Conservation (phyloP, 2,888 invertebrate species). For the Nomada lathburiana region DNA sequence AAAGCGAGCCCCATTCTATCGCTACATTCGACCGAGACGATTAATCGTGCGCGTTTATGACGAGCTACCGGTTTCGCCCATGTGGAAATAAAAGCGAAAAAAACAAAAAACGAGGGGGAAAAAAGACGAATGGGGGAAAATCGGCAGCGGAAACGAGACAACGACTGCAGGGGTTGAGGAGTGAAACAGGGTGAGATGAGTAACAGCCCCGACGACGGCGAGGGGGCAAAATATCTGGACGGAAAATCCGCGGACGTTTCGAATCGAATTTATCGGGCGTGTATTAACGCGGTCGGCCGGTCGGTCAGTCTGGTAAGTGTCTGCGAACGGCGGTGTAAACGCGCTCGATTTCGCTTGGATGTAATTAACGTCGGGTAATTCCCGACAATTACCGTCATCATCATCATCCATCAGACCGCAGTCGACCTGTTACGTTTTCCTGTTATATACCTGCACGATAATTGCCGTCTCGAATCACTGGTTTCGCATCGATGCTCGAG, state of each 20-base stretch:
- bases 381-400: slow-evolving; percentile 74
- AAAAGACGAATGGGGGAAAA: slow-evolving; percentile 9
- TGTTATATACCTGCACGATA: slow-evolving; percentile 72
- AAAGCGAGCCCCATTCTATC: slow-evolving; percentile 31
- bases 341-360: slow-evolving; percentile 64
- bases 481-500: slow-evolving; percentile 52
- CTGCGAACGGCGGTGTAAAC: slow-evolving; percentile 66
- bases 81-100: slow-evolving; percentile 32
- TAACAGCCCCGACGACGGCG: slow-evolving; percentile 60
- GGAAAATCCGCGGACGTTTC: slow-evolving; percentile 49
- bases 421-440: slow-evolving; percentile 74
- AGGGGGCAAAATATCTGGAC: slow-evolving; percentile 60
- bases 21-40: slow-evolving; percentile 48
- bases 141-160: slow-evolving; percentile 27
- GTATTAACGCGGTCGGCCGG: slow-evolving; percentile 66
- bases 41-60: slow-evolving; percentile 71
- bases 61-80: slow-evolving; percentile 55
- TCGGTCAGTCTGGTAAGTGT: slow-evolving; percentile 69
- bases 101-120: not conserved
- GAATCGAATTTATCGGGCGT: slow-evolving; percentile 70
- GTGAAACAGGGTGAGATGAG: slow-evolving; percentile 40
- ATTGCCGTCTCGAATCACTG: slow-evolving; percentile 68
- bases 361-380: slow-evolving; percentile 73
- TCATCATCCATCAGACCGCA: slow-evolving; percentile 70
- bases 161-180: not conserved